Percentiles rank a stretch among this genome's conserved stretches.
phyloP scores from a whole-genome alignment of 2,113 vertebrate species.

The Callorhinus ursinus region DNA sequence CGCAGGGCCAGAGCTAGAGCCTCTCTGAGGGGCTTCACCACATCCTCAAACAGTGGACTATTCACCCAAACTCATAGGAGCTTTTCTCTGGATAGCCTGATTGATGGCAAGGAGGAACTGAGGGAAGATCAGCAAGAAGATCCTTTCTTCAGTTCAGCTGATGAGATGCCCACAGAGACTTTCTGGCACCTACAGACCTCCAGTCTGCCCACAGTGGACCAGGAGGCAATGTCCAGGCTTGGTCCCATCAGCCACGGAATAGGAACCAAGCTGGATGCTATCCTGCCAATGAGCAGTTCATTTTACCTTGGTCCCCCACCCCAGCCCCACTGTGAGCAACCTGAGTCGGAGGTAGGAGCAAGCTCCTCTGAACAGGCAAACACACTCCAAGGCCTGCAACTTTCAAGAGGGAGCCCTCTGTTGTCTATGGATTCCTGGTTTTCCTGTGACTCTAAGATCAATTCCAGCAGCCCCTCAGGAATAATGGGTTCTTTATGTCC shows the following conservation, averaged over 20 bases:
- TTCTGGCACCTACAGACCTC: constrained; percentile 87
- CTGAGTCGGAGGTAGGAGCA: constrained; percentile 50
- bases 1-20: not conserved
- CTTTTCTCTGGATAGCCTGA: constrained; percentile 84
- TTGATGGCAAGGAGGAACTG: constrained; percentile 81
- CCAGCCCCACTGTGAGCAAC: constrained; percentile 58
- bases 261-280: constrained; percentile 63
- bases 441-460: constrained; percentile 84
- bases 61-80: constrained; percentile 69
- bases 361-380: constrained; percentile 29
- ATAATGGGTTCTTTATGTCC: constrained; percentile 77
- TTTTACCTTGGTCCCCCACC: constrained; percentile 82
- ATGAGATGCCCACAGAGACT: constrained; percentile 89
- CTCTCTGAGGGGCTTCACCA: not conserved
- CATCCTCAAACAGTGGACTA: constrained; percentile 5
- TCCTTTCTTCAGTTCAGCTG: constrained; percentile 79
- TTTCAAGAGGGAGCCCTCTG: constrained; percentile 79
- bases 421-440: constrained; percentile 87
- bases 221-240: constrained; percentile 57
- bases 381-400: not conserved
- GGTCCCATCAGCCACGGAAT: not conserved
- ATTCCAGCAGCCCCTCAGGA: constrained; percentile 82
- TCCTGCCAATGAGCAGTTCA: constrained; percentile 76
- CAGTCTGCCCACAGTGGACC: constrained; percentile 43
- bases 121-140: constrained; percentile 74